Evolutionary conservation across 1,140 invertebrate genomes (phyloP), one percentile per base, ranked within the genome.

Genomic region (Chrysopa pallens): DNA sequence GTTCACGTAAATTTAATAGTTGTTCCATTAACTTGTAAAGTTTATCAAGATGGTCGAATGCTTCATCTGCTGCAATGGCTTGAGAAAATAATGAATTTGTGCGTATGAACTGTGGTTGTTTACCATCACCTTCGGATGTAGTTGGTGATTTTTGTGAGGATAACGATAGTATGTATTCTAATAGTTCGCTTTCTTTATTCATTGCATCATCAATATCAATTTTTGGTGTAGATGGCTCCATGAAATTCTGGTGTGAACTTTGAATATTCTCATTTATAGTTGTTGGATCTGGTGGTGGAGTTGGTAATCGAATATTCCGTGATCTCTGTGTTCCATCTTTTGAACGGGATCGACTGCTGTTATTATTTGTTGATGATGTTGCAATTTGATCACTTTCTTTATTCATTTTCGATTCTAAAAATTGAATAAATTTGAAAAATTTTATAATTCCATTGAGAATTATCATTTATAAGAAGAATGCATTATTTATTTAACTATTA

Each of bases 21-120:
- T 85, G 77, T 49, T 85, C 79, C 58, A 85, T 72, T 7, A 87
- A 58, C 39, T 73, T 69, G 48, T 83, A 73, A 5, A 87, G 58
- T 46, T 81, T 78, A 48, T 84, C 81, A 44, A 87, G 55, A 52
- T 86, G 82, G 50, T 84, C 79, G 27, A 87, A 67, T 5, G 72
- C 66, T 40, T 75, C 72, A 9, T 74, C 59, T 0, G 69, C 67
- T 14, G 62, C 62, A 44, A 71, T 60, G 0, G 64, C 63, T 7
- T 60, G 59, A 4, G 58, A 48, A 11, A 71, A 68, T 4, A 62
- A 38, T 6, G 66, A 57, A 39, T 47, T 63, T 31, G 51, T 62
- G 42, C 54, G 54, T 46, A 13, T 45, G 38, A 11, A 47, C 46
- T 38, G 38, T 33, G 6, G 40, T 46, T 8, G 38, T 43, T 35